Evolutionary conservation across 2,797 vertebrate species (phyloP).

Genomic region (Benthosema pterotum): DNA sequence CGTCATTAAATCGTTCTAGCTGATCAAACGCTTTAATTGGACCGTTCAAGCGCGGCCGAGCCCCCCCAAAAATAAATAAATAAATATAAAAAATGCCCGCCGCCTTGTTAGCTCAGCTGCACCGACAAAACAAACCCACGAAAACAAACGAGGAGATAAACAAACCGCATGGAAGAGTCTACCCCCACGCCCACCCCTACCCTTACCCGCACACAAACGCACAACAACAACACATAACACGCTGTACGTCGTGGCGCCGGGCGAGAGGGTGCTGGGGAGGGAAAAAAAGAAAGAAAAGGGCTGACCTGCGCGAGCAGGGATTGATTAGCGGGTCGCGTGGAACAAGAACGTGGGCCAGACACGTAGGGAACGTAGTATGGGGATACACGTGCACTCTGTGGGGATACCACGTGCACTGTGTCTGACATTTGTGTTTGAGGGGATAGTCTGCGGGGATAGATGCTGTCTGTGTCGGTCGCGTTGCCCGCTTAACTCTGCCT

Average conservation of each 20-base stretch:
- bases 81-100: slow-evolving; percentile 64
- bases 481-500: too few species aligned
- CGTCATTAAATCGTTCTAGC: slow-evolving; percentile 85
- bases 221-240: too few species aligned
- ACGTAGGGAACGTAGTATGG: too few species aligned
- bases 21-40: slow-evolving; percentile 86
- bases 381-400: too few species aligned
- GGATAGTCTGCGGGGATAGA: too few species aligned
- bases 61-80: background rate
- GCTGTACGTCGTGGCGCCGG: slow-evolving; percentile 16
- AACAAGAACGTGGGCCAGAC: too few species aligned
- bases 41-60: slow-evolving; percentile 61
- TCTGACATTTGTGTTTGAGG: too few species aligned
- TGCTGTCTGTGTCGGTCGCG: too few species aligned
- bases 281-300: background rate
- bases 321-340: slow-evolving; percentile 13
- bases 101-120: slow-evolving; percentile 81
- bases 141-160: slow-evolving; percentile 68
- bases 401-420: too few species aligned
- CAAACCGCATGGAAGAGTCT: slow-evolving; percentile 53
- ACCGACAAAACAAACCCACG: slow-evolving; percentile 69
- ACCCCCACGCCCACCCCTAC: slow-evolving; percentile 41
- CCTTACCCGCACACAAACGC: too few species aligned
- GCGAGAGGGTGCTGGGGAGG: background rate
- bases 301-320: slow-evolving; percentile 52